Percentiles rank a stretch among this genome's conserved stretches.
phyloP scores from a whole-genome alignment of 1,140 invertebrate genomes.

The Vanessa tameamea region DNA sequence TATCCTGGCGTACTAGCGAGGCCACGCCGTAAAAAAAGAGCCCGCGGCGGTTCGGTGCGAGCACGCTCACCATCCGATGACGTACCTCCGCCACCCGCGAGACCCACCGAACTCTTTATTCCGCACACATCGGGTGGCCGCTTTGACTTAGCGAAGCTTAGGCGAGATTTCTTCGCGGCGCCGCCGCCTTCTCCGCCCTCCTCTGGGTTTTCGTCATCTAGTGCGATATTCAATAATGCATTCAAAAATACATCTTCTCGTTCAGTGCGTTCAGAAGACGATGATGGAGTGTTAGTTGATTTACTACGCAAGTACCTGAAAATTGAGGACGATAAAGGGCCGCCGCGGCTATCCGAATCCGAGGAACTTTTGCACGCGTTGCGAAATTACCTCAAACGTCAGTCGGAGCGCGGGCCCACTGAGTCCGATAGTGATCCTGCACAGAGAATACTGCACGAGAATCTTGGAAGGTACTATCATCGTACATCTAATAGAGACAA shows the following conservation, averaged over 20 bases:
- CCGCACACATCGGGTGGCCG: constrained; percentile 81
- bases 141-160: constrained; percentile 85
- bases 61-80: constrained; percentile 85
- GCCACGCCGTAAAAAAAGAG: constrained; percentile 78
- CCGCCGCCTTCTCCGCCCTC: constrained; percentile 63
- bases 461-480: constrained; percentile 84
- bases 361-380: constrained; percentile 84
- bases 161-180: constrained; percentile 83
- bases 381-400: constrained; percentile 81
- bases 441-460: constrained; percentile 83
- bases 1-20: constrained; percentile 86
- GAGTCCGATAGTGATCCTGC: constrained; percentile 79
- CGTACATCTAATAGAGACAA: constrained; percentile 84
- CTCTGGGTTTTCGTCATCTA: constrained; percentile 43
- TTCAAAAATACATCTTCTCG: constrained; percentile 48
- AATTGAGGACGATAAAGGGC: constrained; percentile 67
- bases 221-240: constrained; percentile 37
- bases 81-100: constrained; percentile 58
- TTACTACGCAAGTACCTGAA: constrained; percentile 86
- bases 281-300: constrained; percentile 82
- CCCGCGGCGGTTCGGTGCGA: constrained; percentile 84
- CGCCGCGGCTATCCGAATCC: constrained; percentile 79
- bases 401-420: constrained; percentile 51
- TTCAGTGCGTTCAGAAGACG: constrained; percentile 66
- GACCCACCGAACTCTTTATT: constrained; percentile 79